Percentiles rank a stretch among this genome's conserved stretches.
Evolutionary conservation across 2,888 invertebrate species (phyloP).

Genomic region (Rotaria sp.): DNA sequence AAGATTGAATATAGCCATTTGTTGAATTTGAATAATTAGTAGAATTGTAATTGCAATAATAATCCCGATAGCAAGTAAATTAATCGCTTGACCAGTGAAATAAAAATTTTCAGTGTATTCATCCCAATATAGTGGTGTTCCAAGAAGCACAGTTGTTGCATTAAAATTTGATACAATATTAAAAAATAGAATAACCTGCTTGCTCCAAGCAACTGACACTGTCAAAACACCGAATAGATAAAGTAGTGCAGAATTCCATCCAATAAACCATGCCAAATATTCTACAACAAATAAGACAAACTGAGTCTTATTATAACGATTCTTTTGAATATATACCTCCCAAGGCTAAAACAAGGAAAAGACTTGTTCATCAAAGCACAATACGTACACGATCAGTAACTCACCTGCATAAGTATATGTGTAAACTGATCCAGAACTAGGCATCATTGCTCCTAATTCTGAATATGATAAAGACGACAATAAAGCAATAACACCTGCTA

Average conservation of each 20-base stretch:
- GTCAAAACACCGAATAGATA: background rate
- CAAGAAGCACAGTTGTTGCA: background rate
- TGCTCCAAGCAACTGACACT: background rate
- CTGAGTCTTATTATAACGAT: fast-evolving
- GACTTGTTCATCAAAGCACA: background rate
- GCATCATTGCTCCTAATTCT: background rate
- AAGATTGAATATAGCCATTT: background rate
- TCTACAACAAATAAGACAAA: background rate
- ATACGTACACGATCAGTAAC: background rate
- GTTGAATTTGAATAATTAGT: background rate
- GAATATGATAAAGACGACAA: no score
- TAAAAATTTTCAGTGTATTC: background rate
- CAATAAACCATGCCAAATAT: conserved; percentile 16
- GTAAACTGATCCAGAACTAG: background rate
- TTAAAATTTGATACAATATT: background rate
- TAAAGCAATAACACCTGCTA: no score
- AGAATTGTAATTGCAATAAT: background rate
- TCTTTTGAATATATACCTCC: background rate
- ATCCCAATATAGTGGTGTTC: background rate
- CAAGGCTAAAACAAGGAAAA: background rate
- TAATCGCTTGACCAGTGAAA: background rate
- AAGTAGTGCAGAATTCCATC: background rate
- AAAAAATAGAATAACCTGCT: background rate
- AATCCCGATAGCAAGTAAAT: background rate
- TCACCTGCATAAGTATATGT: background rate